A percentile compares a stretch with the other conserved stretches of the same genome.
Evolutionary conservation across 2,113 vertebrate species (phyloP).

Genomic region (Hemicordylus capensis): DNA sequence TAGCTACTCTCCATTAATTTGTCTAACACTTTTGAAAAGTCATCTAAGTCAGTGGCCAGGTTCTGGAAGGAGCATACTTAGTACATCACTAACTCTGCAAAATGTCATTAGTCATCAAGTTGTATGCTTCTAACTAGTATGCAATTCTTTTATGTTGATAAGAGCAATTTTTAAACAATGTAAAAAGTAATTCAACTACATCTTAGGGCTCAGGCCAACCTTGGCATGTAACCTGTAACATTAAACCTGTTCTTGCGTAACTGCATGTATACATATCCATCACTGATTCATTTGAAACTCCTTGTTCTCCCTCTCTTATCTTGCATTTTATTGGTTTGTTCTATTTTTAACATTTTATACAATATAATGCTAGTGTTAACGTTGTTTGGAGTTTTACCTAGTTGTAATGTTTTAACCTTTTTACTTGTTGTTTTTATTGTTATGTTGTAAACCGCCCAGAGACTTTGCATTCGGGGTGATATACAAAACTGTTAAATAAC

Average conservation of each 20-base stretch:
- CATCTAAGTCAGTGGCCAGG: background rate
- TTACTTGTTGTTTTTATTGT: too few species aligned
- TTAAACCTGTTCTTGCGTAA: background rate
- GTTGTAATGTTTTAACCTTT: too few species aligned
- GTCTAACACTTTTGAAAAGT: background rate
- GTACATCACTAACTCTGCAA: background rate
- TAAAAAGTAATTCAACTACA: background rate
- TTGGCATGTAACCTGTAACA: too few species aligned
- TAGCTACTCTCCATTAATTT: background rate
- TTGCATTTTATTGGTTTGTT: background rate
- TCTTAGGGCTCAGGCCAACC: too few species aligned
- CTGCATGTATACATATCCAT: background rate
- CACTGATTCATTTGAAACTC: background rate
- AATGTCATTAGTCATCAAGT: background rate
- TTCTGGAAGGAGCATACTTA: too few species aligned
- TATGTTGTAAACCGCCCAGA: too few species aligned
- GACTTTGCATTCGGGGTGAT: too few species aligned
- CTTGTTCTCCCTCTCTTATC: background rate
- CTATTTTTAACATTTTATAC: too few species aligned
- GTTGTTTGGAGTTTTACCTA: too few species aligned
- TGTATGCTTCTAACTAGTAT: background rate
- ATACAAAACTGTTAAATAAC: too few species aligned
- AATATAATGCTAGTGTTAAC: too few species aligned
- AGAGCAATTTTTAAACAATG: background rate
- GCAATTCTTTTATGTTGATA: background rate